Evolutionary conservation across 1,140 invertebrate species (phyloP).

Genomic region (Drosophila gunungcola): DNA sequence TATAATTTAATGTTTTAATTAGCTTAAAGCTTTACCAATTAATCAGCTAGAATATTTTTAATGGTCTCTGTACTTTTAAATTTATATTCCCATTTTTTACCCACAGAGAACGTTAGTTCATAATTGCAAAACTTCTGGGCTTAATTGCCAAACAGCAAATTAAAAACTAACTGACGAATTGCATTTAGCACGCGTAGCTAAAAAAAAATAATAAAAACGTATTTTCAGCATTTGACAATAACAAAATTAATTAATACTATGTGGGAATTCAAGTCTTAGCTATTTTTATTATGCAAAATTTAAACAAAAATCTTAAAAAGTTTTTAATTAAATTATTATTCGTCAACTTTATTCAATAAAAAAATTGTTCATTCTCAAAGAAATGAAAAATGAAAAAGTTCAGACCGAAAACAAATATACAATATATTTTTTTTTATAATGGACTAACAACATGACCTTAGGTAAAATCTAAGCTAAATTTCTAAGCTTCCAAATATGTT

Average conservation of each 20-base stretch:
- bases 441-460: constrained; percentile 35
- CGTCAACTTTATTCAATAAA: too few relatives aligned
- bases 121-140: constrained; percentile 14
- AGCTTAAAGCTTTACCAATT: constrained; percentile 5
- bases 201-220: constrained; percentile 8
- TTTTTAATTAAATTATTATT: too few relatives aligned
- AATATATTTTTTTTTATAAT: too few relatives aligned
- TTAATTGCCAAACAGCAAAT: constrained; percentile 21
- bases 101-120: not conserved
- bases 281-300: not conserved
- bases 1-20: constrained; percentile 43
- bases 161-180: constrained; percentile 34
- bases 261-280: not conserved
- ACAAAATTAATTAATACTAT: constrained; percentile 5
- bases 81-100: not conserved
- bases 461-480: constrained; percentile 9
- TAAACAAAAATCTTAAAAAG: not conserved
- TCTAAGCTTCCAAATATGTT: not conserved
- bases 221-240: not conserved
- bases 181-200: constrained; percentile 10
- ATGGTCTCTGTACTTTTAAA: not conserved
- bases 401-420: too few relatives aligned
- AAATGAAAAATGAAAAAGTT: too few relatives aligned
- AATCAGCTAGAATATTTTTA: constrained; percentile 20
- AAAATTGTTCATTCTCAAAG: too few relatives aligned